Base-by-base conservation (phyloP, 2,888 invertebrate genomes). In the Lepidocyrtinus sp. region DNA sequence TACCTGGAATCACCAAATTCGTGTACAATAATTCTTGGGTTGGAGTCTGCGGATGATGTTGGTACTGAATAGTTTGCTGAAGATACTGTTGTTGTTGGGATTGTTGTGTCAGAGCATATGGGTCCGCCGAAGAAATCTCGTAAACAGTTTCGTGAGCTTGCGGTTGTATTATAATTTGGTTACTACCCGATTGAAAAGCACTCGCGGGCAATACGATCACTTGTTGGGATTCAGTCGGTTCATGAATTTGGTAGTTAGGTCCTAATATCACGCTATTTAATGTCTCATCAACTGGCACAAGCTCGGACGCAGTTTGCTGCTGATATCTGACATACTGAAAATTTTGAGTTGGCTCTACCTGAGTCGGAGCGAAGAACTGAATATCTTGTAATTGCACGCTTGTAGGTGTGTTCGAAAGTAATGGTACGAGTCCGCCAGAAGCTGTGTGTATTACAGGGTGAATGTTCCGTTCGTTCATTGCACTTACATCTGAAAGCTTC, bases 391-490 rank as follows among this genome's bases (percentile, higher is more conserved):
- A n/a, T n/a, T n/a, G n/a, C n/a, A n/a, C n/a, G n/a, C n/a, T n/a
- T n/a, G n/a, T n/a, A 1, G 59, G 1, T 22, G 63, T 50, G 36
- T 55, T 68, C 17, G 26, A n/a, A 1, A 79, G 19, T n/a, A 79
- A 55, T 64, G 79, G 79, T 24, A 79, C 63, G 50, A 79, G 26
- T 68, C 79, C 79, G n/a, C n/a, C n/a, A 22, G 79, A 68, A 69
- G 68, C 2, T 73, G 79, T 73, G 15, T 79, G 73, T 27, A 79
- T 69, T n/a, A 79, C 79, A 63, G 79, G 79, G 19, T 73, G 73
- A 55, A 73, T 63, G 55, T 79, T 79, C 62, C 74, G 79, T 12
- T 74, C 68, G 79, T 74, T 79, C 79, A 79, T 79, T 22, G 62
- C 79, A 73, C 24, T 63, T 59, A 79, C 79, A 79, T 79, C 79